Conservation (phyloP, 2,113 vertebrate species). For the Alosa alosa region DNA sequence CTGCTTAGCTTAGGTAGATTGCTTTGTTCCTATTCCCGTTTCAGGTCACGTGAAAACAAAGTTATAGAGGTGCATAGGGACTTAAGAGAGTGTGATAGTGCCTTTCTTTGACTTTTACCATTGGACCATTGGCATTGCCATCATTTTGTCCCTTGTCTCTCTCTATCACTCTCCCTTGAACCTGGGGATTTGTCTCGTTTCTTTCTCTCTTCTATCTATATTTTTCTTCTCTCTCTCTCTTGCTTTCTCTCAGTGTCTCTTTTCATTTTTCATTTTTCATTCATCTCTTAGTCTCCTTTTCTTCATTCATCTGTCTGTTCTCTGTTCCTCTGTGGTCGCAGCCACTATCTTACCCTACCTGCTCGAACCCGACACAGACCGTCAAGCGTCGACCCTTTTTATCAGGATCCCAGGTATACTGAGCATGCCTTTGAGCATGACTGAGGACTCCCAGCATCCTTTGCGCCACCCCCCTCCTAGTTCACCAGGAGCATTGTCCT, state of each 20-base stretch:
- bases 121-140: not conserved
- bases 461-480: constrained; percentile 7
- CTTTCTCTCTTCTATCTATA: not conserved
- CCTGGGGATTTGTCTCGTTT: not conserved
- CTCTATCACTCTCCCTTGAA: constrained; percentile 22
- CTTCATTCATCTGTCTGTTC: constrained; percentile 37
- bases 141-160: not conserved
- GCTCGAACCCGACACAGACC: constrained; percentile 76
- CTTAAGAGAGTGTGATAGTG: not conserved
- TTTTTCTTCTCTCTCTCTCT: constrained; percentile 19
- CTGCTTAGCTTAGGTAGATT: not conserved
- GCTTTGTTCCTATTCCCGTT: not conserved
- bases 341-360: constrained; percentile 83
- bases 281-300: not conserved
- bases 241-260: constrained; percentile 4
- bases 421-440: constrained; percentile 36
- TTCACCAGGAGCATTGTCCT: constrained; percentile 56
- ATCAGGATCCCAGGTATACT: constrained; percentile 81
- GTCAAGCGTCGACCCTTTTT: constrained; percentile 66
- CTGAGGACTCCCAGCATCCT: not conserved
- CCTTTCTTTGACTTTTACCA: not conserved
- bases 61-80: not conserved
- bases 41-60: not conserved
- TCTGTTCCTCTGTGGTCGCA: constrained; percentile 56
- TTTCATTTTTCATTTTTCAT: not conserved